These are phyloP conservation scores for Petaurus breviceps DNA, from an alignment of 2,113 vertebrate species.

Conservation along the genomic window DNA sequence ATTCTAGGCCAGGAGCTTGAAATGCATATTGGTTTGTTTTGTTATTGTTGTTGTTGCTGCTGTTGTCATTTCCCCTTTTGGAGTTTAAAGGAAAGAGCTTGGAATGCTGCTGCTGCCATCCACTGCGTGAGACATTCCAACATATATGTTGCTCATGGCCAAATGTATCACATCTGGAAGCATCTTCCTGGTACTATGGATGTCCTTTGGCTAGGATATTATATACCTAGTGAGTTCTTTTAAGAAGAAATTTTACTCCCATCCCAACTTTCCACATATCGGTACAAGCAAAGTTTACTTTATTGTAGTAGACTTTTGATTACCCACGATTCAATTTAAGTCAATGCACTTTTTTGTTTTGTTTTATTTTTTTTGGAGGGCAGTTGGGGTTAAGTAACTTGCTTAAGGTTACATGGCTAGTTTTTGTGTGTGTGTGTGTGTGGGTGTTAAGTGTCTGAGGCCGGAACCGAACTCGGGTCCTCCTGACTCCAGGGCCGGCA, in stretches of 20 bases:
- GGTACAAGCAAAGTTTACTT: too few species aligned
- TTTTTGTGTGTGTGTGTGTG: too few species aligned
- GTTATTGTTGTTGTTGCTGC: not conserved
- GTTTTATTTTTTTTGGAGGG: too few species aligned
- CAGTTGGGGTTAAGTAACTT: too few species aligned
- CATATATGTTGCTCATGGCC: slow-evolving; percentile 3
- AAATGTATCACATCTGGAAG: not conserved
- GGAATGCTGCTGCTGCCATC: not conserved
- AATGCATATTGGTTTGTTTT: not conserved
- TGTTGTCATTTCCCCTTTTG: not conserved
- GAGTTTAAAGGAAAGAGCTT: not conserved
- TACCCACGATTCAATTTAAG: too few species aligned
- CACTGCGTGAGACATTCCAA: slow-evolving; percentile 10
- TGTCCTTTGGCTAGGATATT: not conserved
- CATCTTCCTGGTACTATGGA: not conserved
- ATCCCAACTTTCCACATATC: too few species aligned
- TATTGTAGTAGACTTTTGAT: too few species aligned
- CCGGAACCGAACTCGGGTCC: too few species aligned
- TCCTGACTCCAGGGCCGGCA: too few species aligned
- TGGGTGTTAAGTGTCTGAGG: too few species aligned
- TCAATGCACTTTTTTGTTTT: too few species aligned
- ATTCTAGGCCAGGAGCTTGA: not conserved
- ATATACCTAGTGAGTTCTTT: slow-evolving; percentile 10
- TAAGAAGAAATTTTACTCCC: not conserved
- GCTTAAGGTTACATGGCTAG: too few species aligned